Percentiles rank a stretch among this genome's conserved stretches.
These are phyloP conservation scores for Rhabdornis inornatus DNA, from an alignment of 2,113 vertebrate genomes.

Conservation along the genomic window DNA sequence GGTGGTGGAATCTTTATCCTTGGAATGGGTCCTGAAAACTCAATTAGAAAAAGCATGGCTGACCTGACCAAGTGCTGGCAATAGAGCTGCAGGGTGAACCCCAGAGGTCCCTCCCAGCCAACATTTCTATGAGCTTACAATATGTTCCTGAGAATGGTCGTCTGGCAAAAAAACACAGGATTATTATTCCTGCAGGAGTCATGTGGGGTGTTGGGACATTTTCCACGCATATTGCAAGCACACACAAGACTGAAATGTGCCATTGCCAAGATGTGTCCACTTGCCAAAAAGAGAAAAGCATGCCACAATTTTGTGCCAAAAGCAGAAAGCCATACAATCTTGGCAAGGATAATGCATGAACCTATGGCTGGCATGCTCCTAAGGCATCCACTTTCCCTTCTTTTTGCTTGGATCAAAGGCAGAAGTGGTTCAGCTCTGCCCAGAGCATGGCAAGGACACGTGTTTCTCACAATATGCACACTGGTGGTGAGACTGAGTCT, in stretches of 20 bases:
- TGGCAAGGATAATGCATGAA: background rate
- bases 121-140: background rate
- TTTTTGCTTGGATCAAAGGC: background rate
- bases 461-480: background rate
- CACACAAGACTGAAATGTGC: background rate
- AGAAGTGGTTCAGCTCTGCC: background rate
- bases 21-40: background rate
- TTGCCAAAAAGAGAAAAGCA: constrained; percentile 6
- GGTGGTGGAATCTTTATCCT: background rate
- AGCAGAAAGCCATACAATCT: background rate
- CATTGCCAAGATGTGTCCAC: background rate
- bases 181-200: background rate
- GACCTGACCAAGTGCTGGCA: background rate
- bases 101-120: background rate
- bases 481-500: background rate
- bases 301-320: background rate
- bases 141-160: background rate
- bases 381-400: background rate
- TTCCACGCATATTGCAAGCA: background rate
- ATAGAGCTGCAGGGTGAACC: background rate
- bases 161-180: background rate
- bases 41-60: background rate
- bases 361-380: background rate
- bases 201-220: background rate
- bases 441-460: background rate